Percentiles rank a stretch among this genome's conserved stretches.
These are phyloP conservation scores for Pachyrhynchus sulphureomaculatus DNA, from an alignment of 1,140 invertebrate species.

Conservation along the genomic window DNA sequence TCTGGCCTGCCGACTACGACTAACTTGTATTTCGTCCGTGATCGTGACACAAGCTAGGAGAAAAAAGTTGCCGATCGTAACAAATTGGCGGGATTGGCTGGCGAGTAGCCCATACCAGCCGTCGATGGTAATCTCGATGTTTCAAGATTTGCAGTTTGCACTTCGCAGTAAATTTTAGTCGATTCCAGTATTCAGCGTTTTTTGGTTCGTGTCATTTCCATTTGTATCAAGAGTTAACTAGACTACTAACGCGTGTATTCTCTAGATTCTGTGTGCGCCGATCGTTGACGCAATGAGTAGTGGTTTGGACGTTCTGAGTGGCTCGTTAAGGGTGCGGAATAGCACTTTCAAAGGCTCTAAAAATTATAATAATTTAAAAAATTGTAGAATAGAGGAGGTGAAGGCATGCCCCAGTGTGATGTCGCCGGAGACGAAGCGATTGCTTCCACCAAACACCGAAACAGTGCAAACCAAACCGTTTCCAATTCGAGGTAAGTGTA, in stretches of 20 bases:
- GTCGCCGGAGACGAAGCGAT: constrained; percentile 63
- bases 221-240: not conserved
- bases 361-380: constrained; percentile 30
- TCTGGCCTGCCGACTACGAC: no score
- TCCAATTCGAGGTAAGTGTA: constrained; percentile 69
- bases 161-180: constrained; percentile 9
- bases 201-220: not conserved
- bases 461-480: constrained; percentile 85
- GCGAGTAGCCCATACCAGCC: not conserved
- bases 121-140: not conserved
- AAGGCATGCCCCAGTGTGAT: constrained; percentile 64
- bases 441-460: constrained; percentile 71
- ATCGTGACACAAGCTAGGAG: no score
- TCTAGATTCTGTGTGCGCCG: constrained; percentile 1
- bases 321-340: constrained; percentile 48
- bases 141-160: constrained; percentile 4
- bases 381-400: constrained; percentile 51
- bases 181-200: not conserved
- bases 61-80: not conserved
- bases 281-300: constrained; percentile 33
- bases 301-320: constrained; percentile 45
- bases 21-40: no score
- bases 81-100: constrained; percentile 7
- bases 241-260: not conserved
- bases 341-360: constrained; percentile 33